Evolutionary conservation across 2,797 vertebrate genomes (phyloP).

Genomic region (Cuniculus paca): DNA sequence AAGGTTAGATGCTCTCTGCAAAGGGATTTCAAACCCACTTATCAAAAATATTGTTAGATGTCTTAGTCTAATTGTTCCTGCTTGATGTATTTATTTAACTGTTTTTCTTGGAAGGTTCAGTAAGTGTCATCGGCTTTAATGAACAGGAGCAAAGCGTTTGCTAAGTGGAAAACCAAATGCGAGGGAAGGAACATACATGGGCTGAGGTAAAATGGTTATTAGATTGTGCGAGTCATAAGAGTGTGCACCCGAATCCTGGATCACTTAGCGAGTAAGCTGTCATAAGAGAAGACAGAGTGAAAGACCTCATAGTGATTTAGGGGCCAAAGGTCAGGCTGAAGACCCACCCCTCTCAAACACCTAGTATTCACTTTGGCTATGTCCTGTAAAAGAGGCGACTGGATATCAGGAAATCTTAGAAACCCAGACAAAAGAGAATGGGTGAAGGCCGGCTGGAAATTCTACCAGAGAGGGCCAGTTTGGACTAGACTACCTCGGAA

Average conservation of each 20-base stretch:
- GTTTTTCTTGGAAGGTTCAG: not conserved
- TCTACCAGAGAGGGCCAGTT: constrained; percentile 1
- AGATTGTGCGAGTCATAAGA: too few species aligned
- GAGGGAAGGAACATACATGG: accelerated
- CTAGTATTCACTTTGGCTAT: not conserved
- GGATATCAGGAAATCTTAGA: not conserved
- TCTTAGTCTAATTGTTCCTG: not conserved
- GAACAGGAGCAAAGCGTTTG: not conserved
- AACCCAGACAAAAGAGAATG: not conserved
- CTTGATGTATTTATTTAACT: not conserved
- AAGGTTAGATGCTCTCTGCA: accelerated
- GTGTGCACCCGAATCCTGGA: too few species aligned
- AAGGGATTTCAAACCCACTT: not conserved
- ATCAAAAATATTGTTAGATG: not conserved
- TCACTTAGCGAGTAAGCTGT: too few species aligned
- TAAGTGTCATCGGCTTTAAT: not conserved
- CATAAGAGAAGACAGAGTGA: not conserved
- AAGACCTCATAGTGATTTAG: not conserved
- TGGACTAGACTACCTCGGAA: not conserved
- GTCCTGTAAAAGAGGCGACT: not conserved
- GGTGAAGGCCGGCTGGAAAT: not conserved
- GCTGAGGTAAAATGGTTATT: not conserved
- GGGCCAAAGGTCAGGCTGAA: not conserved
- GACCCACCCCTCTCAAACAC: not conserved
- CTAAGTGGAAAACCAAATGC: not conserved